Base-by-base conservation (phyloP, 2,797 vertebrate genomes). In the Tamandua tetradactyla region DNA sequence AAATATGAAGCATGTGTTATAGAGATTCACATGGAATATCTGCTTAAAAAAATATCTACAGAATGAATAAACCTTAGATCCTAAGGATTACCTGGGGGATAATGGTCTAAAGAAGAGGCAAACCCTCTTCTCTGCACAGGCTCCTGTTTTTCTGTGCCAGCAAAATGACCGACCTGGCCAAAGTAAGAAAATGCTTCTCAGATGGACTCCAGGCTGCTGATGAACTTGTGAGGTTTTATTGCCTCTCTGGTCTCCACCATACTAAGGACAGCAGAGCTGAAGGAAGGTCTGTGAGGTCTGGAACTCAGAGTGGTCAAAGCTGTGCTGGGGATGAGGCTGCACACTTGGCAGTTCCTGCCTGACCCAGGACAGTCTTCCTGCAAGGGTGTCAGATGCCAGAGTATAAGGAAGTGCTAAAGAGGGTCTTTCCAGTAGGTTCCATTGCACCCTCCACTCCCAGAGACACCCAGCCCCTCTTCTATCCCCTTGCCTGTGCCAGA, bases 151-250 rank as follows among this genome's bases (percentile, higher is more conserved):
- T 57, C 94, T 0, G 4, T 42, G 62, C 74, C 93, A 71, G 0
- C 23, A 61, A 86, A 96, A 93, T 7, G 2, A 5, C 20, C 30
- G 90, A 93, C 10, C 61, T 2, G 55, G 49, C 4, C 66, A 75
- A 37, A 44, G 95, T 96, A 95, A 96, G 96, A 94, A 74, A 92
- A 96, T 13, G 55, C 4, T 87, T 81, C 95, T 97, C 95, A 95
- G 95, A 92, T 74, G 2, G 52, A 91, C 52, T 94, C 95, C 94
- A 90, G 84, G 89, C 94, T 95, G 90, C 86, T 95, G 95, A 92
- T 94, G 97, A 93, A 93, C 81, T 95, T 57, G 69, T 75, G 66
- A 91, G 89, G 94, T 86, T 96, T 95, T 96, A 93, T 94, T 92
- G 64, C 66, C 78, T 42, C 5, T 62, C 42, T 11, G 4, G 0